Base-by-base conservation (phyloP, 2,888 invertebrate species). In the Tolmerus cingulatus region DNA sequence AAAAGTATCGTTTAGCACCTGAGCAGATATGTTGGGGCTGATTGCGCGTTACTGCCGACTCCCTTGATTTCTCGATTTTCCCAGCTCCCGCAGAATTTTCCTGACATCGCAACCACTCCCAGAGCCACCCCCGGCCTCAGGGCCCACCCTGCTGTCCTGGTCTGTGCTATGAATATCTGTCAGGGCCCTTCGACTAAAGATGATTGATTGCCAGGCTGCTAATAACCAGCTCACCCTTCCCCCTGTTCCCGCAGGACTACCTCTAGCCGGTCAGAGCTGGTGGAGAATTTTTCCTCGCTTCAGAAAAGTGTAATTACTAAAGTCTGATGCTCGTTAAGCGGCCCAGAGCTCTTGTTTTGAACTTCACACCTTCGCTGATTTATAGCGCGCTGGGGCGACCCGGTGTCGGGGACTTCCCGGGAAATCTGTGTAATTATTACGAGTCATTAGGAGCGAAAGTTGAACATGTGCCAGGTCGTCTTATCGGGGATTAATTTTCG, bases 1-100 rank as follows among this genome's bases (percentile, higher is more conserved):
- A 79, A 46, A 79, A 79, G 43, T 79, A 79, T 79, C 51, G 27
- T 79, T 79, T 79, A 79, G 55, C 79, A 79, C 79, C 79, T 79
- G 79, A 79, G 51, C 79, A 79, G 79, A 30, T 46, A 79, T 79
- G 51, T 79, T 30, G 27, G 51, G 40, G 79, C 51, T 79, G 79
- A 51, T 79, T 78, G 78, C 78, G 19, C 14, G 30, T 23, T 79
- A 79, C 55, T 40, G 34, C 43, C 23, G 19, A 40, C 46, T 43
- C 23, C 51, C n/a, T 51, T 66, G 66, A 23, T 66, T 66, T 27
- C 23, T 66, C 27, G 66, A 66, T 66, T 66, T 66, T 23, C 27
- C 66, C 66, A 19, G 1, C 19, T 23, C n/a, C 23, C 1, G 1
- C 27, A 66, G 66, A 57, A n/a, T 57, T 57, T 57, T 7, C 23